Conservation (phyloP, 2,797 vertebrate species). For the Gymnoscopelus microlampas region DNA sequence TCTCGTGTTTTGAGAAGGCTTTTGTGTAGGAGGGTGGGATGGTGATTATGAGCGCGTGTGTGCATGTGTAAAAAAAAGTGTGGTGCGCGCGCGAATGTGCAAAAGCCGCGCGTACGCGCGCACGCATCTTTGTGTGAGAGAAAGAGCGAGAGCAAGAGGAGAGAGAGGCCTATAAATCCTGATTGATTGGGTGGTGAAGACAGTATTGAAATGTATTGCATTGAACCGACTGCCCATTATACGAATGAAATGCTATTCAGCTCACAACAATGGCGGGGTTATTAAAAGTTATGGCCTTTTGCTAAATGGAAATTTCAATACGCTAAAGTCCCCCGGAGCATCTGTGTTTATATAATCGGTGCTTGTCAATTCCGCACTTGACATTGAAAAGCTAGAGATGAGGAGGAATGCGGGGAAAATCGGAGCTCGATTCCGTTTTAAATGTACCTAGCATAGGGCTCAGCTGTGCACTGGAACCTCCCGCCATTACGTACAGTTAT, state of each 20-base stretch:
- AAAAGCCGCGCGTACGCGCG: conserved; percentile 24
- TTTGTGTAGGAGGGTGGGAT: conserved; percentile 26
- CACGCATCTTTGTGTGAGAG: conserved; percentile 16
- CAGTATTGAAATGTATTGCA: conserved; percentile 29
- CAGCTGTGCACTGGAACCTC: conserved; percentile 51
- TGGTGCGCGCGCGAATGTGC: conserved; percentile 24
- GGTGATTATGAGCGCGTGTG: not conserved
- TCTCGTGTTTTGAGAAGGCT: conserved; percentile 37
- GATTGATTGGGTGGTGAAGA: conserved; percentile 34
- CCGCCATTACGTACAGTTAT: conserved; percentile 9
- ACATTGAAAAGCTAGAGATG: conserved; percentile 25
- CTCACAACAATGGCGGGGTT: conserved; percentile 40
- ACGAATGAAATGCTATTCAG: conserved; percentile 26
- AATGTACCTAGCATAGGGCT: conserved; percentile 22
- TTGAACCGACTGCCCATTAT: conserved; percentile 20
- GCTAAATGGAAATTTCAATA: conserved; percentile 41
- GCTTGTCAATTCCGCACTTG: conserved; percentile 33
- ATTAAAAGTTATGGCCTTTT: conserved; percentile 25
- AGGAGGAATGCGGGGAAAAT: conserved; percentile 10
- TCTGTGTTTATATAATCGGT: conserved; percentile 36
- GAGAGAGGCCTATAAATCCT: conserved; percentile 27
- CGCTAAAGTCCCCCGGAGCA: conserved; percentile 35
- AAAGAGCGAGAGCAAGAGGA: conserved; percentile 28
- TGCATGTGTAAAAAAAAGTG: not conserved
- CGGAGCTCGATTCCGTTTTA: not conserved